Evolutionary conservation across 2,113 vertebrate genomes (phyloP), one percentile per base, ranked within the genome.

Genomic region (Syngnathus scovelli): DNA sequence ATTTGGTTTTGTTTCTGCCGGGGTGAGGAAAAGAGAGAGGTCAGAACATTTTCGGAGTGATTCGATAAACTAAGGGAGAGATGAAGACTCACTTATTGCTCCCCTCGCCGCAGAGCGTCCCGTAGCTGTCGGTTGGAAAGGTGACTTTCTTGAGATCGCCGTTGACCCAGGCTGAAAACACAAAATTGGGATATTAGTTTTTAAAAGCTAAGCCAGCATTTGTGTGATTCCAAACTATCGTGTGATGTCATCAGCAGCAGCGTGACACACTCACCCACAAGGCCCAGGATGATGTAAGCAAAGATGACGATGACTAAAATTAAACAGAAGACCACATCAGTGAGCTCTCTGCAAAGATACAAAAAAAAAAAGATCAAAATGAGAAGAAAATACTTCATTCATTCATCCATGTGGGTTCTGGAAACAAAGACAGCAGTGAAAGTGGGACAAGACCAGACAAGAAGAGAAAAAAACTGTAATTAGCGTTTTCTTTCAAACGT

Each of bases 71-170:
- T 15, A n/a, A 2, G 13, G 41, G 7, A 62, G 27, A 44, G 41
- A 41, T 61, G 37, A 39, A 21, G 13, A 96, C 96, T 97, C 84
- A 99, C 97, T 92, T 93, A 83, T 98, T 95, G 61, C 90, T 92
- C 83, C 93, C 92, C 78, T 98, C 95, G 56, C 96, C 96, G 83
- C 97, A 99, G 80, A 98, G 96, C 70, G 98, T 93, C 11, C 97
- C 97, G 5, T 90, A 86, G 90, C 96, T 99, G 92, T 99, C 95
- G 19, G 96, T 96, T 36, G 96, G 94, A 75, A 95, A 97, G 69
- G 94, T 84, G 58, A 98, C 91, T 89, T 95, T 98, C 81, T 94
- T 92, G 72, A 95, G 94, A 79, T 99, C 96, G 0, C 97, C 95
- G 0, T 97, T 92, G 69, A 93, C 89, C 97, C 96, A 99, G 78